Conservation (phyloP, 2,113 vertebrate species). For the Upupa epops region DNA sequence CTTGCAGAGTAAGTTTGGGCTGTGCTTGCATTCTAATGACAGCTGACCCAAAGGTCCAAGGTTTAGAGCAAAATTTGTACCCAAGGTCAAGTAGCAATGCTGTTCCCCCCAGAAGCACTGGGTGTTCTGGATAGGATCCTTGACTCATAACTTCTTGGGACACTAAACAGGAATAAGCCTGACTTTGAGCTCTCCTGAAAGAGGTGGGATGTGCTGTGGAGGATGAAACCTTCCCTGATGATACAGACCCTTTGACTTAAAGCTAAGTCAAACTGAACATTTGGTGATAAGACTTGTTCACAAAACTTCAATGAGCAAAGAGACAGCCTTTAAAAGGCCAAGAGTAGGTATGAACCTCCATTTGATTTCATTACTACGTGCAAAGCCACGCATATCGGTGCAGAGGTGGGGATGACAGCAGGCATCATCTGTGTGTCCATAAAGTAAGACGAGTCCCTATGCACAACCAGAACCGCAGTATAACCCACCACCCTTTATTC, state of each 20-base stretch:
- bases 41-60: background rate
- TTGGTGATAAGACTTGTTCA: background rate
- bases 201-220: background rate
- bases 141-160: fast-evolving
- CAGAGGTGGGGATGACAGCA: background rate
- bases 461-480: fast-evolving
- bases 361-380: fast-evolving
- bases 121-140: background rate
- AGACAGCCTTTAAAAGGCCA: background rate
- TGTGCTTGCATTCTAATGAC: background rate
- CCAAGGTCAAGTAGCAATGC: background rate
- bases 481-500: background rate
- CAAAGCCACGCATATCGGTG: fast-evolving
- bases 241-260: background rate
- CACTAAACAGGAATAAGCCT: background rate
- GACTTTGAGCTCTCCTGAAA: background rate
- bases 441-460: background rate
- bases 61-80: background rate
- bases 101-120: background rate
- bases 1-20: background rate
- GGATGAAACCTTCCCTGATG: background rate
- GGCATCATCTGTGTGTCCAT: fast-evolving
- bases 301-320: background rate
- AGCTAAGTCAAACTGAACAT: background rate
- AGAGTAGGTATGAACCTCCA: background rate